A percentile compares a stretch with the other conserved stretches of the same genome.
phyloP scores from a whole-genome alignment of 2,797 vertebrate species.

The Hozukius guyotensis region DNA sequence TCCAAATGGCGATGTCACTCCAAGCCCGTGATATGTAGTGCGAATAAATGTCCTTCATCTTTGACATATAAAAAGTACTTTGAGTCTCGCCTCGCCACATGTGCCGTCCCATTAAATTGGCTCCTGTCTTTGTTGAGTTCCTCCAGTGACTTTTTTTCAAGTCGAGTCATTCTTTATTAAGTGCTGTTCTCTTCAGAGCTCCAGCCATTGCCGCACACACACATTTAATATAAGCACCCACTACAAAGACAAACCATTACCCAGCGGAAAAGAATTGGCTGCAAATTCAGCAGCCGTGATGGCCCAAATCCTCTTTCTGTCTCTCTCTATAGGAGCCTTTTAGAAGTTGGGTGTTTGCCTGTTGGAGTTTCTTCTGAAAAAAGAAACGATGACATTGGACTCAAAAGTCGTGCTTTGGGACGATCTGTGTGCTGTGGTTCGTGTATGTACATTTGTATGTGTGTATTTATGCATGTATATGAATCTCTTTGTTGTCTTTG shows the following conservation, averaged over 20 bases:
- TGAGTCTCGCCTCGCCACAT: constrained; percentile 34
- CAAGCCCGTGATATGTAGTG: constrained; percentile 60
- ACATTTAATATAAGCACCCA: constrained; percentile 46
- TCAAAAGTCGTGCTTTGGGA: constrained; percentile 69
- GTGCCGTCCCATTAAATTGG: constrained; percentile 53
- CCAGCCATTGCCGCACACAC: constrained; percentile 27
- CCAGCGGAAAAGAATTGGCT: constrained; percentile 48
- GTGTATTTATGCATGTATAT: constrained; percentile 27
- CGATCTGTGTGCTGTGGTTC: constrained; percentile 42
- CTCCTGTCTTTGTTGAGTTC: constrained; percentile 48
- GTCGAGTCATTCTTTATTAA: constrained; percentile 64
- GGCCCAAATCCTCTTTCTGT: constrained; percentile 47
- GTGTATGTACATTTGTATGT: constrained; percentile 56
- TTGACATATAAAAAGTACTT: constrained; percentile 50
- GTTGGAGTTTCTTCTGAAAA: constrained; percentile 54
- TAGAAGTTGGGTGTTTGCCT: constrained; percentile 55
- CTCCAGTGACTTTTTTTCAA: constrained; percentile 56
- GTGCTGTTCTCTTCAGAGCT: constrained; percentile 54
- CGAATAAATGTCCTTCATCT: constrained; percentile 52
- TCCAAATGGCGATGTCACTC: constrained; percentile 43
- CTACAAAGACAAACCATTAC: constrained; percentile 68
- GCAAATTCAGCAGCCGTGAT: constrained; percentile 50
- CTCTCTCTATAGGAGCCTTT: constrained; percentile 30
- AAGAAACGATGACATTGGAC: constrained; percentile 54
- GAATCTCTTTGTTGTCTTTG: constrained; percentile 35